Percentiles rank a stretch among this genome's conserved stretches.
Conservation (phyloP, 1,140 invertebrate species). For the Condylostylus longicornis region DNA sequence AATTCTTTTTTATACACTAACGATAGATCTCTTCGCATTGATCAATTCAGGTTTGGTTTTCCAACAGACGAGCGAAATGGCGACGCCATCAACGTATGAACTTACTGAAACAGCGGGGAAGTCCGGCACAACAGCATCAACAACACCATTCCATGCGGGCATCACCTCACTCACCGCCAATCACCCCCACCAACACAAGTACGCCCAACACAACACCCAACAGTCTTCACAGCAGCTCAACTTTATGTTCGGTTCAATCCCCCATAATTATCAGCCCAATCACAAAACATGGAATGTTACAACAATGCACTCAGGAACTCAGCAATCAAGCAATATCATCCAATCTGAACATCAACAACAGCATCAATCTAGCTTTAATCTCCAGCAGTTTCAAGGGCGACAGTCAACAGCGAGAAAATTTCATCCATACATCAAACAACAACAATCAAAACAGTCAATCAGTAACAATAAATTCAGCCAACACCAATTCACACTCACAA, state of each 20-base stretch:
- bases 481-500: no score
- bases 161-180: slow-evolving; percentile 17
- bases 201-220: slow-evolving; percentile 16
- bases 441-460: no score
- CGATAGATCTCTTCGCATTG: slow-evolving; percentile 9
- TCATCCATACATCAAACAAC: no score
- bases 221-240: slow-evolving; percentile 1
- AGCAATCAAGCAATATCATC: no score
- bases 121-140: slow-evolving; percentile 18
- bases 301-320: slow-evolving; percentile 15
- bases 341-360: slow-evolving; percentile 16
- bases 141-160: slow-evolving; percentile 10
- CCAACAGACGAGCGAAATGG: slow-evolving; percentile 94
- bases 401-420: no score
- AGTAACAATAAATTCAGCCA: no score
- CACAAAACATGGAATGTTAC: background rate
- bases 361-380: slow-evolving; percentile 8
- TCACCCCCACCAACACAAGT: slow-evolving; percentile 2
- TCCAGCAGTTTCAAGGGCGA: no score
- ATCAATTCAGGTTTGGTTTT: slow-evolving; percentile 81
- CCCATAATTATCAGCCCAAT: slow-evolving; percentile 4
- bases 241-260: background rate
- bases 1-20: slow-evolving; percentile 9
- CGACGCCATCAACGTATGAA: slow-evolving; percentile 89
- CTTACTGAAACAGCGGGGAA: slow-evolving; percentile 59